Conservation (phyloP, 2,888 invertebrate genomes). For the Microplitis manilae region DNA sequence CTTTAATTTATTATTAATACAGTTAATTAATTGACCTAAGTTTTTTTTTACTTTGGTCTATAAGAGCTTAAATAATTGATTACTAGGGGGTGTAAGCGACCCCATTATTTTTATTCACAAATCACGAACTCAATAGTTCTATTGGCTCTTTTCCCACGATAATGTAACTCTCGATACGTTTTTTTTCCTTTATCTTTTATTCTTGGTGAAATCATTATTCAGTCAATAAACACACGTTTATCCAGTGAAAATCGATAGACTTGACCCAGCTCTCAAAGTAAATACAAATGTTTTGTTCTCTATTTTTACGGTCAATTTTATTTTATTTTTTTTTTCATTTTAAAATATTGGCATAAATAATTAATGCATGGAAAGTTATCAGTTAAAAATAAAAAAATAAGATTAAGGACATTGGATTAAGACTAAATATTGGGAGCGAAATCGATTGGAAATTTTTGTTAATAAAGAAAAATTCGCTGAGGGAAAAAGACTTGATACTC, state of each 20-base stretch:
- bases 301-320: not conserved
- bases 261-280: not conserved
- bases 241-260: not conserved
- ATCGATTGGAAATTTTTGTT: too few relatives aligned
- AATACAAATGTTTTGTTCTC: not conserved
- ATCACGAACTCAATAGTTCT: not conserved
- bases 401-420: too few relatives aligned
- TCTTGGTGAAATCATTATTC: not conserved
- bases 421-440: too few relatives aligned
- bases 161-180: not conserved
- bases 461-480: too few relatives aligned
- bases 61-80: not conserved
- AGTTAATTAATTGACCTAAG: not conserved
- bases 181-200: not conserved
- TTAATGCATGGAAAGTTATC: too few relatives aligned
- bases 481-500: too few relatives aligned
- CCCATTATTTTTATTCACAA: not conserved
- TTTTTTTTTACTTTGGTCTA: not conserved
- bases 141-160: conserved; percentile 2
- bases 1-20: not conserved
- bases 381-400: too few relatives aligned
- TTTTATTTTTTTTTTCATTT: not conserved
- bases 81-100: not conserved
- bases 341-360: not conserved
- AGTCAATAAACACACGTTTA: conserved; percentile 7